phyloP scores from a whole-genome alignment of 2,113 vertebrate genomes.

The Lathamus discolor region DNA sequence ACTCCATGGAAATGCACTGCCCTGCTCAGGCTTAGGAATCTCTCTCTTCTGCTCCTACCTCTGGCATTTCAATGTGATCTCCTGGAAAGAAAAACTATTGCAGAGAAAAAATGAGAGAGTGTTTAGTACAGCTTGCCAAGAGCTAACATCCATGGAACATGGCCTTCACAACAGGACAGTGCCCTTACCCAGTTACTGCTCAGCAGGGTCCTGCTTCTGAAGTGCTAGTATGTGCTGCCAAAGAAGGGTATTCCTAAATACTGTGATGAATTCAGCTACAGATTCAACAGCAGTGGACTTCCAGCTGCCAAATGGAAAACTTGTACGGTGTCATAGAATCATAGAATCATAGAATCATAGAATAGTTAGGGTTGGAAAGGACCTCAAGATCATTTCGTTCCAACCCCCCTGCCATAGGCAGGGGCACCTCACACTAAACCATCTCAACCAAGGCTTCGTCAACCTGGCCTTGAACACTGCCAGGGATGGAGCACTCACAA shows the following conservation, averaged over 20 bases:
- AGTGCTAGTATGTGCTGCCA: neutral
- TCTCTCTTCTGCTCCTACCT: neutral
- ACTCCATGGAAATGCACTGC: neutral
- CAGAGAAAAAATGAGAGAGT: neutral
- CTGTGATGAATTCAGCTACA: neutral
- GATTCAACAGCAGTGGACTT: neutral
- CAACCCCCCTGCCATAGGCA: too few species aligned
- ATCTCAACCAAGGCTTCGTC: too few species aligned
- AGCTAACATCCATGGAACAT: neutral
- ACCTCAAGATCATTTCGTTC: too few species aligned
- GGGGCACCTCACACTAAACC: too few species aligned
- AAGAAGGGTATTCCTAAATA: neutral
- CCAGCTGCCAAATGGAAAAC: neutral
- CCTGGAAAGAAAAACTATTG: neutral
- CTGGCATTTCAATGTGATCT: neutral
- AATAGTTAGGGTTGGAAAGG: too few species aligned
- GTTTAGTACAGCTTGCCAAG: neutral
- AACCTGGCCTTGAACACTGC: too few species aligned
- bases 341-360: too few species aligned
- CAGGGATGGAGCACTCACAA: too few species aligned
- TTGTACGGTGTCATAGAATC: accelerated
- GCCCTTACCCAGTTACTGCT: neutral
- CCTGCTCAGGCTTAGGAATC: neutral
- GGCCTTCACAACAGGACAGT: neutral
- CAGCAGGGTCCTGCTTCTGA: neutral